phyloP scores from a whole-genome alignment of 1,140 invertebrate species.

The Ostrea denselamellosa region DNA sequence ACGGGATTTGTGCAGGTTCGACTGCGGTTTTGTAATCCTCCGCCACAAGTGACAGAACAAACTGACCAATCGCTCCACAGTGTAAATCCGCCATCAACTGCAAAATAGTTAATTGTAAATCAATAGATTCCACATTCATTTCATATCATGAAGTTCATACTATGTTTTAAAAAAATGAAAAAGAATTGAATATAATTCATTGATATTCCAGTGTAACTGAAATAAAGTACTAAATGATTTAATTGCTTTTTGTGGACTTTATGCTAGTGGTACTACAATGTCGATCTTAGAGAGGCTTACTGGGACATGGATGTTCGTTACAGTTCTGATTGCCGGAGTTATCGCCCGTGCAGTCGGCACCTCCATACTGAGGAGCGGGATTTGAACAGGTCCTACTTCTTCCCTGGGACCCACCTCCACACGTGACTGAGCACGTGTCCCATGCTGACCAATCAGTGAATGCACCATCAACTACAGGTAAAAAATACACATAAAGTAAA shows the following conservation, averaged over 20 bases:
- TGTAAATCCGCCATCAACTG: constrained; percentile 51
- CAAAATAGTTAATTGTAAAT: neutral
- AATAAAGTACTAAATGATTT: too few relatives aligned
- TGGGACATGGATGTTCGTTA: constrained; percentile 1
- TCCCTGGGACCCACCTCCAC: constrained; percentile 59
- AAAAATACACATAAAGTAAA: neutral
- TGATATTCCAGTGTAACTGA: too few relatives aligned
- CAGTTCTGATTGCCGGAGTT: neutral
- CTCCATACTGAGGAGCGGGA: constrained; percentile 62
- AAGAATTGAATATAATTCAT: too few relatives aligned
- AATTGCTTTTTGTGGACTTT: too few relatives aligned
- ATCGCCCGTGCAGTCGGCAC: constrained; percentile 57
- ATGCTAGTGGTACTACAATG: neutral
- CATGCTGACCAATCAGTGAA: constrained; percentile 57
- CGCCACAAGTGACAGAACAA: constrained; percentile 51
- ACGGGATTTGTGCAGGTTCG: constrained; percentile 8
- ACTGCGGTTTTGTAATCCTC: constrained; percentile 30
- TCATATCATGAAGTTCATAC: neutral
- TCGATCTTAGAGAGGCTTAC: neutral
- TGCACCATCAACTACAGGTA: constrained; percentile 54
- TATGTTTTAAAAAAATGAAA: neutral
- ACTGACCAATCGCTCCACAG: constrained; percentile 45
- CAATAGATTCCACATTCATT: neutral
- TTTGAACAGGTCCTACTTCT: constrained; percentile 58
- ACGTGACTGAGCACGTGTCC: constrained; percentile 33